These are phyloP conservation scores for Meandrina meandrites DNA, from an alignment of 92 coral and sea anemone species.

Conservation along the genomic window DNA sequence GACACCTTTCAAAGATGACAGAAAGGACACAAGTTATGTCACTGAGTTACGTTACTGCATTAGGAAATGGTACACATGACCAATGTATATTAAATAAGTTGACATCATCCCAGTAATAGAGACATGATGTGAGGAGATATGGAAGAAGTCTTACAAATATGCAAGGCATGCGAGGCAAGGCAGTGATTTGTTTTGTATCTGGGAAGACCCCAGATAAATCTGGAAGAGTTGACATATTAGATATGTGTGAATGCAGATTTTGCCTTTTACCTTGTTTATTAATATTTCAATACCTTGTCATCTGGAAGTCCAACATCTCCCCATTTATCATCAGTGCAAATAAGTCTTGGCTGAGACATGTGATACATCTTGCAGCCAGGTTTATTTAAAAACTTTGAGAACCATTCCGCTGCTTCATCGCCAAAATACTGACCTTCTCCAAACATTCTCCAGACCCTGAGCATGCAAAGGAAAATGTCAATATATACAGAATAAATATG, in stretches of 20 bases:
- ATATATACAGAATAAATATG: background rate
- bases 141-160: too few species aligned
- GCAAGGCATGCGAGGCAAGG: too few species aligned
- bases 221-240: too few species aligned
- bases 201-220: too few species aligned
- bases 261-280: too few species aligned
- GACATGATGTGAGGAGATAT: too few species aligned
- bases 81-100: too few species aligned
- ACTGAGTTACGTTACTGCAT: background rate
- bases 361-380: slow-evolving; percentile 58
- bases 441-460: slow-evolving; percentile 43
- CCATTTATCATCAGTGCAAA: slow-evolving; percentile 60
- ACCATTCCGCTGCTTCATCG: slow-evolving; percentile 66
- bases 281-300: slow-evolving; percentile 45
- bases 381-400: slow-evolving; percentile 52
- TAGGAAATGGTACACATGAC: background rate
- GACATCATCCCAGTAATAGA: too few species aligned
- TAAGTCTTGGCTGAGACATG: slow-evolving; percentile 43
- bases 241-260: too few species aligned
- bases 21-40: background rate
- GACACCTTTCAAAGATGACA: slow-evolving; percentile 19
- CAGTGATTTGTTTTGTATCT: too few species aligned
- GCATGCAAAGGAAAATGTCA: background rate
- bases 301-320: slow-evolving; percentile 46
- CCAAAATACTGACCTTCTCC: slow-evolving; percentile 72